phyloP scores from a whole-genome alignment of 2,113 vertebrate genomes.

The Psammodynastes pulverulentus region DNA sequence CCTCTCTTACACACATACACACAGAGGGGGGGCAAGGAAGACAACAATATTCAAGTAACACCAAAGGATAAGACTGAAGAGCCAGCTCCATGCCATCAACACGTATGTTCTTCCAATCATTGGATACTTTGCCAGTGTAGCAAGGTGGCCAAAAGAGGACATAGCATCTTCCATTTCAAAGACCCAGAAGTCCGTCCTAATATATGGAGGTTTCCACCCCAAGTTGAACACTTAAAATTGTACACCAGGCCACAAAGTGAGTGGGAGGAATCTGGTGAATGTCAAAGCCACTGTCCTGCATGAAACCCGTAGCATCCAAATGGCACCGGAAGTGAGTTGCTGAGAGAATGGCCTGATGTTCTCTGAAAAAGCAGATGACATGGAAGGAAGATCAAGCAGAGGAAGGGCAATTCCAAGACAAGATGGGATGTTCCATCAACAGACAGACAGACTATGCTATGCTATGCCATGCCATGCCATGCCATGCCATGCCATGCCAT shows the following conservation, averaged over 20 bases:
- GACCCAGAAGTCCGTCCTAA: background rate
- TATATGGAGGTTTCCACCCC: background rate
- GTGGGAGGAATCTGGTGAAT: background rate
- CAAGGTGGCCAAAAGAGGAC: background rate
- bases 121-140: background rate
- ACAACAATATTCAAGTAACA: background rate
- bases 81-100: background rate
- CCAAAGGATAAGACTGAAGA: background rate
- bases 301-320: background rate
- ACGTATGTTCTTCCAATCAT: background rate
- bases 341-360: background rate
- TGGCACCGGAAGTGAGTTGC: background rate
- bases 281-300: background rate
- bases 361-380: background rate
- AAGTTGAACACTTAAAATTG: background rate
- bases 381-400: background rate
- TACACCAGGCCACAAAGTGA: background rate
- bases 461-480: no score
- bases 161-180: background rate
- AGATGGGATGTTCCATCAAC: background rate
- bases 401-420: background rate
- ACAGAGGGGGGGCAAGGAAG: background rate
- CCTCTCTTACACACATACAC: no score
- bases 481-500: no score
- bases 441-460: no score